Percentiles rank a stretch among this genome's conserved stretches.
Evolutionary conservation across 2,113 vertebrate genomes (phyloP).

Genomic region (Vimba vimba): DNA sequence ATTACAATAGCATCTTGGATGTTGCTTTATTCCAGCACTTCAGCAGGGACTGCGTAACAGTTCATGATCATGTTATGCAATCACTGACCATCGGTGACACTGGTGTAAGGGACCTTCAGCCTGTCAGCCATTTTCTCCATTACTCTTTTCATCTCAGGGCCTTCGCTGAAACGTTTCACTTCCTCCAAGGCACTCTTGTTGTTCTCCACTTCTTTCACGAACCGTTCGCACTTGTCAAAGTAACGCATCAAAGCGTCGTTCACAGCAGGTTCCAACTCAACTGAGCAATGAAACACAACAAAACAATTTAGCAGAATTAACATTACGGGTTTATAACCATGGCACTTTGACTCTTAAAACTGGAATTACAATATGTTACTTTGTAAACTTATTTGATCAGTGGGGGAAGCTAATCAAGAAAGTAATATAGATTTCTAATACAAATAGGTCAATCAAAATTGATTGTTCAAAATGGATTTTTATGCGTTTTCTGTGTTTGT

Average conservation of each 20-base stretch:
- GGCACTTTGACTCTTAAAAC: too few species aligned
- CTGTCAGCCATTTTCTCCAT: constrained; percentile 82
- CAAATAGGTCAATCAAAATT: too few species aligned
- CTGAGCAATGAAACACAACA: constrained; percentile 60
- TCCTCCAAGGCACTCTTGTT: constrained; percentile 76
- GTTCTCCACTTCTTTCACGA: constrained; percentile 81
- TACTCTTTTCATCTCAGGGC: constrained; percentile 88
- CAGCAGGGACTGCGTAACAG: neutral
- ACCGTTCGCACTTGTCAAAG: constrained; percentile 86
- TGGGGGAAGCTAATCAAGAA: too few species aligned
- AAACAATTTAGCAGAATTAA: too few species aligned
- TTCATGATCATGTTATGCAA: neutral
- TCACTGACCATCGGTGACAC: constrained; percentile 80
- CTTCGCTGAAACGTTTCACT: constrained; percentile 80
- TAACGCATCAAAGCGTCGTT: constrained; percentile 92
- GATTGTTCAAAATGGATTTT: too few species aligned
- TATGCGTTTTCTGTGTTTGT: too few species aligned
- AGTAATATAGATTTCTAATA: too few species aligned
- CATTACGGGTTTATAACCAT: too few species aligned
- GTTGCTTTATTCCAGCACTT: neutral
- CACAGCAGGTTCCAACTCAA: constrained; percentile 71
- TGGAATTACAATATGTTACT: too few species aligned
- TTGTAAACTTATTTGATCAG: too few species aligned
- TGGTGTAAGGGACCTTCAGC: constrained; percentile 74
- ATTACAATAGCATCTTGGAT: neutral